Evolutionary conservation across 2,888 invertebrate species (phyloP), one percentile per base, ranked within the genome.

Genomic region (Eutolmus rufibarbis): DNA sequence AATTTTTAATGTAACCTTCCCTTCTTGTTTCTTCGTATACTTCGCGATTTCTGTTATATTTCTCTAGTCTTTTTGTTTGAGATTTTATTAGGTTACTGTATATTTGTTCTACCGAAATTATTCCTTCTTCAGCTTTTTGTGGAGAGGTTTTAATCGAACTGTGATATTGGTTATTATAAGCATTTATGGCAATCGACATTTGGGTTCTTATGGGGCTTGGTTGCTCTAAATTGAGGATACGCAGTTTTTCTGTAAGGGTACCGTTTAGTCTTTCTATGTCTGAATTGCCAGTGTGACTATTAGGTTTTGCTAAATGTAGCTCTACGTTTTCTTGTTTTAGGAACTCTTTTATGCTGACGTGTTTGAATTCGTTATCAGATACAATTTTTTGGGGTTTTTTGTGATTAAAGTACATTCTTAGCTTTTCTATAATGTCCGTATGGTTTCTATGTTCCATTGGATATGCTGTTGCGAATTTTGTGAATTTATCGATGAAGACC

Each of bases 281-380:
- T 16, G 51, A 51, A 51, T 56, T 56, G 3, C 56, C 56, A 0
- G 56, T 56, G 16, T 56, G 19, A 19, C 56, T 56, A 7, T 56
- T 51, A 2, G 51, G 51, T n/a, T 56, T 56, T 56, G 5, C 56
- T n/a, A 56, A n/a, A n/a, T 56, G 19, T 56, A 56, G 1, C 3
- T 19, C 16, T 56, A 56, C 56, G 4, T 57, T 57, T 82, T 14
- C n/a, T 66, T 37, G 9, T 3, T 23, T 66, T 66, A 82, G 12
- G 34, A 57, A 82, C 1, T 82, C 37, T 66, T 37, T 57, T 19
- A 82, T 34, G 12, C 40, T 34, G 37, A 82, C 19, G 8, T 37
- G 19, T 77, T 56, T 86, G 28, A 86, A 86, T 76, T 86, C 76
- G 5, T 86, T 76, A 5, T 77, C 86, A 7, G 56, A 16, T 56